Percentiles rank a stretch among this genome's conserved stretches.
phyloP scores from a whole-genome alignment of 2,797 vertebrate genomes.

The Diglossa cyanea region DNA sequence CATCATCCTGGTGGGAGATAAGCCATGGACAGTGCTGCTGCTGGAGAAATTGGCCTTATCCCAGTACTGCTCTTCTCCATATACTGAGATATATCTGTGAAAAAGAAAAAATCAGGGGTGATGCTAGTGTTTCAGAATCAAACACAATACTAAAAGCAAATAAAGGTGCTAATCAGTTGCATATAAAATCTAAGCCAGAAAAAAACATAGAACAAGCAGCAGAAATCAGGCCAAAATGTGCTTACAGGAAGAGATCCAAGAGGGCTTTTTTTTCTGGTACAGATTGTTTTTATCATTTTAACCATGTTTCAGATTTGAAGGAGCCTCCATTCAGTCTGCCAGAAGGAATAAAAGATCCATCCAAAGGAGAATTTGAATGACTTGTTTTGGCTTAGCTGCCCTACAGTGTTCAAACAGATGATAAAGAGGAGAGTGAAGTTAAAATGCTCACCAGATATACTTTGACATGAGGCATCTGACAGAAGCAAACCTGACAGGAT shows the following conservation, averaged over 20 bases:
- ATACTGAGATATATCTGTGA: background rate
- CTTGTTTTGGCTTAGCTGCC: background rate
- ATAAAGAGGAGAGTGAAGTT: background rate
- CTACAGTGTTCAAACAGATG: background rate
- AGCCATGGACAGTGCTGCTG: background rate
- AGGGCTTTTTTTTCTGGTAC: background rate
- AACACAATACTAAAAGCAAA: background rate
- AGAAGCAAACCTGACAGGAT: background rate
- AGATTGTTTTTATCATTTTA: conserved; percentile 6
- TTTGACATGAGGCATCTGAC: background rate
- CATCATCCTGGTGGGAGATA: background rate
- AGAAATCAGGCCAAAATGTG: background rate
- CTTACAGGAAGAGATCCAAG: background rate
- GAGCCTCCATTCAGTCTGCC: background rate
- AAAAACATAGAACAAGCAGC: background rate
- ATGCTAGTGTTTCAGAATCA: background rate
- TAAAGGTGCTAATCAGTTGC: background rate
- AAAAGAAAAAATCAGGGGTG: background rate
- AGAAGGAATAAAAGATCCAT: background rate
- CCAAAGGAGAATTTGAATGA: background rate
- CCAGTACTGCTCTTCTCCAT: background rate
- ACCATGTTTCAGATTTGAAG: background rate
- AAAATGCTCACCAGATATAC: background rate
- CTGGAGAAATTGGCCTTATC: background rate
- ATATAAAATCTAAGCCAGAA: background rate